A percentile compares a stretch with the other conserved stretches of the same genome.
These are phyloP conservation scores for Cryptus armator DNA, from an alignment of 2,888 invertebrate genomes.

Conservation along the genomic window DNA sequence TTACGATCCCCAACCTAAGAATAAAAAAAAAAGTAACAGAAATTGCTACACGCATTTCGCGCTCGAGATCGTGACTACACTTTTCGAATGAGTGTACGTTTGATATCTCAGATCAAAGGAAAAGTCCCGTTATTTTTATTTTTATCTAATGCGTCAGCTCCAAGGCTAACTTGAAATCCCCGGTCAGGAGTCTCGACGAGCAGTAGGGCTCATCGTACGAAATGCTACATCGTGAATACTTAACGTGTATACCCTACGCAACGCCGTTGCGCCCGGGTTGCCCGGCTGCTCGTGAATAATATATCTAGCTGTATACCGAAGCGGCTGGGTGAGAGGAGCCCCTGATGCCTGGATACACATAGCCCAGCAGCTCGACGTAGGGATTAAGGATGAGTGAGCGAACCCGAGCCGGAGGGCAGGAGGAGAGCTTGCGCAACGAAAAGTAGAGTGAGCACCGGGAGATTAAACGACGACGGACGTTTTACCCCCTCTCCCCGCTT, in stretches of 20 bases:
- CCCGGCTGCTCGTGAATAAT: slow-evolving; percentile 61
- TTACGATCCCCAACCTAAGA: too few species aligned
- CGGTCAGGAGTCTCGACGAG: neutral
- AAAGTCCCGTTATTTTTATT: too few species aligned
- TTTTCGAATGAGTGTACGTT: too few species aligned
- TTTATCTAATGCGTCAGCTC: too few species aligned
- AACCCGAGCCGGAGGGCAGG: neutral
- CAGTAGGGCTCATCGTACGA: slow-evolving; percentile 6
- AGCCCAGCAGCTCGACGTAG: slow-evolving; percentile 42
- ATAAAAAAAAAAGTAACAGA: too few species aligned
- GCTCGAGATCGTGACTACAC: too few species aligned
- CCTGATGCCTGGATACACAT: slow-evolving; percentile 53
- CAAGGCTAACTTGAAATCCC: too few species aligned
- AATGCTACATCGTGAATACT: slow-evolving; percentile 53
- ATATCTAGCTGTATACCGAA: slow-evolving; percentile 29
- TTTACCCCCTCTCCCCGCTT: neutral
- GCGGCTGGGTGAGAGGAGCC: slow-evolving; percentile 48
- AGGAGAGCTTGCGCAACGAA: slow-evolving; percentile 1
- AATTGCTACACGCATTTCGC: too few species aligned
- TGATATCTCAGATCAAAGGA: too few species aligned
- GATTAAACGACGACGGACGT: slow-evolving; percentile 63
- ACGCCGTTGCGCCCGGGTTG: neutral
- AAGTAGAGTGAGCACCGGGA: slow-evolving; percentile 51
- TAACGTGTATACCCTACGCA: slow-evolving; percentile 32
- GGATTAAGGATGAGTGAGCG: slow-evolving; percentile 54